phyloP scores from a whole-genome alignment of 2,113 vertebrate species.

The Nesospiza acunhae region DNA sequence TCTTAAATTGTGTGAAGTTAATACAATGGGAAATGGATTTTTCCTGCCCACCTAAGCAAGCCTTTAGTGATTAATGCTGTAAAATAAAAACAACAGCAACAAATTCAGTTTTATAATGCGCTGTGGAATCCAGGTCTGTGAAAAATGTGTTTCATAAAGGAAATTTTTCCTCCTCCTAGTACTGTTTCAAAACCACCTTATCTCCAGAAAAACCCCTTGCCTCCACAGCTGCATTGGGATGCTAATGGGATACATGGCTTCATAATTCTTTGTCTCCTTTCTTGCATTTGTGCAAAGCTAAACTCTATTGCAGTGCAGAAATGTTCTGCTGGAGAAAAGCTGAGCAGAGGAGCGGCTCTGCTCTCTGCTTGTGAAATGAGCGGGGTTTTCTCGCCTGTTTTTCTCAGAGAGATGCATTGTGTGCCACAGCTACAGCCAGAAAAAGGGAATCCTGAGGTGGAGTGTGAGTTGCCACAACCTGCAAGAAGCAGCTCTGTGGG shows the following conservation, averaged over 20 bases:
- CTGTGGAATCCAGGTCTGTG: not conserved
- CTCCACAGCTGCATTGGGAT: not conserved
- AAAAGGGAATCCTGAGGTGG: not conserved
- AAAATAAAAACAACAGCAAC: not conserved
- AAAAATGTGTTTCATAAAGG: not conserved
- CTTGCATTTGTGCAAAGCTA: not conserved
- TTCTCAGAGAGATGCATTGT: not conserved
- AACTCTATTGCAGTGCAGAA: not conserved
- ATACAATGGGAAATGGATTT: not conserved
- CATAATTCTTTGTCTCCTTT: slow-evolving; percentile 22
- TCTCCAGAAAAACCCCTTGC: not conserved
- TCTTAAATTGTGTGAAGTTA: not conserved
- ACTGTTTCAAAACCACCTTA: not conserved
- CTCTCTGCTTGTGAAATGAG: not conserved
- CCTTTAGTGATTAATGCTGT: slow-evolving; percentile 15
- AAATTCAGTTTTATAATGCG: not conserved
- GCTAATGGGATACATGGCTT: slow-evolving; percentile 33
- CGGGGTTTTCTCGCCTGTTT: not conserved
- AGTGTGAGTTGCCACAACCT: not conserved
- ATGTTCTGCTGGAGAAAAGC: not conserved
- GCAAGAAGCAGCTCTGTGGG: not conserved
- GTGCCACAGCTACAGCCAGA: not conserved
- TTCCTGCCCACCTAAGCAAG: slow-evolving; percentile 9
- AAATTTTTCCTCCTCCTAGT: not conserved
- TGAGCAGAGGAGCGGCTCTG: not conserved